Evolutionary conservation across 2,113 vertebrate species (phyloP).

Genomic region (Laterallus jamaicensis): DNA sequence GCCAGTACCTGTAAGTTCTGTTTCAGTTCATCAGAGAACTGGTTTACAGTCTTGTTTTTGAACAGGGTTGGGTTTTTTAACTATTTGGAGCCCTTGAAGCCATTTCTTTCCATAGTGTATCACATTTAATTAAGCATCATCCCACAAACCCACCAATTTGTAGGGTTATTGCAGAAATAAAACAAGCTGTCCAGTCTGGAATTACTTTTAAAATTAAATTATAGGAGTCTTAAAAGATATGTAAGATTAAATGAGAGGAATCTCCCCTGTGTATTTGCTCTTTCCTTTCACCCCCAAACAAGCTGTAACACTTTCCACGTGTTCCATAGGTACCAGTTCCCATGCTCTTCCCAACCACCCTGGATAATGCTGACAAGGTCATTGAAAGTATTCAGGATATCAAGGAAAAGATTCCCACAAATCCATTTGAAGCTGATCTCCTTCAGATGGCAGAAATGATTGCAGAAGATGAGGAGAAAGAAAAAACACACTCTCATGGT

Average conservation of each 20-base stretch:
- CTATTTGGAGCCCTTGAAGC: background rate
- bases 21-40: background rate
- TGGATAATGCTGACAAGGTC: slow-evolving; percentile 83
- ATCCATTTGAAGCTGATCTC: slow-evolving; percentile 92
- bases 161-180: background rate
- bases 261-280: background rate
- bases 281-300: background rate
- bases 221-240: background rate
- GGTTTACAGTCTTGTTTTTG: background rate
- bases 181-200: background rate
- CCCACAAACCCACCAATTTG: background rate
- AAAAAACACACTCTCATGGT: slow-evolving; percentile 80
- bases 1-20: slow-evolving; percentile 88
- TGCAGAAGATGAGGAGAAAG: slow-evolving; percentile 86
- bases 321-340: slow-evolving; percentile 88
- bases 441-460: slow-evolving; percentile 99
- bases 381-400: slow-evolving; percentile 87
- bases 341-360: slow-evolving; percentile 87
- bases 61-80: background rate
- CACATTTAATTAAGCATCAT: background rate
- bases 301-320: background rate
- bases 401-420: slow-evolving; percentile 88
- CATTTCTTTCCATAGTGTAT: background rate
- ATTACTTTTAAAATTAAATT: background rate
- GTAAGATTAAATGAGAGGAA: background rate